Percentiles rank a stretch among this genome's conserved stretches.
These are phyloP conservation scores for Hoplodrina blanda DNA, from an alignment of 2,888 invertebrate genomes.

Conservation along the genomic window DNA sequence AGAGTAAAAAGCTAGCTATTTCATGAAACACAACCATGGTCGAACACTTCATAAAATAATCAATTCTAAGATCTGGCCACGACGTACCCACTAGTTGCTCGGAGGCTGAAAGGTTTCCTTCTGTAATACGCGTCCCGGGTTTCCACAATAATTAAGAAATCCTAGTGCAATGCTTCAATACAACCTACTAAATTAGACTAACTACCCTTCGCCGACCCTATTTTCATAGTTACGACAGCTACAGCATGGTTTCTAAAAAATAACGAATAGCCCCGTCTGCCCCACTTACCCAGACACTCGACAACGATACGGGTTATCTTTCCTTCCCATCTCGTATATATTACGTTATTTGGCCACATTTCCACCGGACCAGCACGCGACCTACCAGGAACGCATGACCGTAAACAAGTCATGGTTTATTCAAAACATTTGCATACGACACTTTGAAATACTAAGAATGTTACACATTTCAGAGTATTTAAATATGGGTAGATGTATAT, in stretches of 20 bases:
- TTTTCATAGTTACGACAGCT: neutral
- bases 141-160: too few species aligned
- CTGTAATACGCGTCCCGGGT: too few species aligned
- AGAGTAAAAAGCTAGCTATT: too few species aligned
- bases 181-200: too few species aligned
- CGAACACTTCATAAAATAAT: too few species aligned
- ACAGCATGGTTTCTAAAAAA: conserved; percentile 7
- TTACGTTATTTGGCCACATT: conserved; percentile 5
- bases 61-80: too few species aligned
- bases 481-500: conserved; percentile 6
- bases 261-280: conserved; percentile 12
- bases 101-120: too few species aligned
- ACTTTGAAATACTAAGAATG: conserved; percentile 18
- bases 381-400: conserved; percentile 21
- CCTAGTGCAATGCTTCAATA: too few species aligned
- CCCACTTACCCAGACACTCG: conserved; percentile 31
- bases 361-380: conserved; percentile 33
- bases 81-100: too few species aligned
- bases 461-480: conserved; percentile 14
- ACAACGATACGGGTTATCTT: conserved; percentile 17
- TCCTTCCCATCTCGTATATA: conserved; percentile 39
- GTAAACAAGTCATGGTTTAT: conserved; percentile 53
- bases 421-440: conserved; percentile 47
- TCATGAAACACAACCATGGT: too few species aligned
- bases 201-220: neutral